Percentiles rank a stretch among this genome's conserved stretches.
Conservation (phyloP, 2,888 invertebrate species). For the Lottia scabra region DNA sequence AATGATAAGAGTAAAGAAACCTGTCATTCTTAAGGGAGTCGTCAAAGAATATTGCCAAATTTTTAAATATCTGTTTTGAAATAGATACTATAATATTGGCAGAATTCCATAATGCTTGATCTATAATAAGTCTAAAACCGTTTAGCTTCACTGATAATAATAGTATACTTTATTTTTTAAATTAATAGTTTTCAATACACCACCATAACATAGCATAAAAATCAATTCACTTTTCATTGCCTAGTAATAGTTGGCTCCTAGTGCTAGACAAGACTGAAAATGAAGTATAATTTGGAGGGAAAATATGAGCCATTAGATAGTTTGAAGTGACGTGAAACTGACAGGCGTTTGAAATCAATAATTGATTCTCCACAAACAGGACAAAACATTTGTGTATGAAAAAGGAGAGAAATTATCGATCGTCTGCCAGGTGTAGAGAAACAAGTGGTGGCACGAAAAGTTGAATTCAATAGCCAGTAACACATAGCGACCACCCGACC, state of each 20-base stretch:
- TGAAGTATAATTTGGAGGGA: slow-evolving; percentile 3
- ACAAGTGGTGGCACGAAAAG: not conserved
- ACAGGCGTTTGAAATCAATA: slow-evolving; percentile 5
- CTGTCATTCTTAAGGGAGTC: too few species aligned
- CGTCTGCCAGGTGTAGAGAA: slow-evolving; percentile 1
- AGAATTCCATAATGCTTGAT: not conserved
- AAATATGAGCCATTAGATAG: slow-evolving; percentile 1
- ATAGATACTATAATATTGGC: too few species aligned
- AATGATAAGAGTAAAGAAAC: too few species aligned
- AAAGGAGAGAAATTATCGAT: not conserved
- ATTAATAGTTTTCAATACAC: too few species aligned
- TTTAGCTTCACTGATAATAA: not conserved
- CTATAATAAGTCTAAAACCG: not conserved
- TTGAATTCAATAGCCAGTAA: not conserved
- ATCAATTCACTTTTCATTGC: slow-evolving; percentile 2
- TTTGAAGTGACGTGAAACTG: slow-evolving; percentile 4
- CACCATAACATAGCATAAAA: not conserved
- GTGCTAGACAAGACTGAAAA: not conserved
- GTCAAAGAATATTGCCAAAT: too few species aligned
- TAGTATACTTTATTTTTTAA: too few species aligned
- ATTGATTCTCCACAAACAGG: slow-evolving; percentile 3
- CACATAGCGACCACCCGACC: not conserved
- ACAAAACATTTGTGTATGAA: slow-evolving; percentile 1
- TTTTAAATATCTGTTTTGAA: too few species aligned
- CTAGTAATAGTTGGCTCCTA: not conserved